A percentile compares a stretch with the other conserved stretches of the same genome.
Evolutionary conservation across 2,797 vertebrate species (phyloP).

Genomic region (Thamnophis elegans): DNA sequence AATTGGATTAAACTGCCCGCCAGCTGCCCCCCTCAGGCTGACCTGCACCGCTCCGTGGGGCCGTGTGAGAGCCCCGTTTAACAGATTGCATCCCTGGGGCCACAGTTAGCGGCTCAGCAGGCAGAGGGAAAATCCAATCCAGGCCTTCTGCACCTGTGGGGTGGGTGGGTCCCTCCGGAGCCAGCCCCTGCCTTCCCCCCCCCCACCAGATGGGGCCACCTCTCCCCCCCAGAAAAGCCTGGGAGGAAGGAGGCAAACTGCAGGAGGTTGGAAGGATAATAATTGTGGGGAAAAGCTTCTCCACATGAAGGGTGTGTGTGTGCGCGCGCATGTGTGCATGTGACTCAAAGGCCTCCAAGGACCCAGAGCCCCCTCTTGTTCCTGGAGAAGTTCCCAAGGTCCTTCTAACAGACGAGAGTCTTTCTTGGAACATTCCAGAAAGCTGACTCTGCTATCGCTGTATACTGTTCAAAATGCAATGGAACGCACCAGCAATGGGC

Average conservation of each 20-base stretch:
- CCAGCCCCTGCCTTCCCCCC: neutral
- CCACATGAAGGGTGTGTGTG: neutral
- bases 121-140: neutral
- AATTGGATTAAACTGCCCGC: constrained; percentile 4
- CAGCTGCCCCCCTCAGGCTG: neutral
- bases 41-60: neutral
- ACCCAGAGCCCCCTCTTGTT: neutral
- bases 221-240: too few species aligned
- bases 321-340: too few species aligned
- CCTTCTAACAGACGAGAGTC: neutral
- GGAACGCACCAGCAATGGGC: neutral
- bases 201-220: too few species aligned
- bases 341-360: neutral
- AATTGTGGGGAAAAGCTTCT: too few species aligned
- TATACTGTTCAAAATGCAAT: neutral
- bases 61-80: neutral
- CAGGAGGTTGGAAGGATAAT: neutral
- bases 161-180: neutral
- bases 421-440: neutral
- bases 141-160: neutral
- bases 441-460: neutral
- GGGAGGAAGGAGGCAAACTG: neutral
- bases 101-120: neutral
- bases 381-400: neutral
- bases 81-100: constrained; percentile 8